Base-by-base conservation (phyloP, 2,888 invertebrate species). In the Creontiades dilutus region DNA sequence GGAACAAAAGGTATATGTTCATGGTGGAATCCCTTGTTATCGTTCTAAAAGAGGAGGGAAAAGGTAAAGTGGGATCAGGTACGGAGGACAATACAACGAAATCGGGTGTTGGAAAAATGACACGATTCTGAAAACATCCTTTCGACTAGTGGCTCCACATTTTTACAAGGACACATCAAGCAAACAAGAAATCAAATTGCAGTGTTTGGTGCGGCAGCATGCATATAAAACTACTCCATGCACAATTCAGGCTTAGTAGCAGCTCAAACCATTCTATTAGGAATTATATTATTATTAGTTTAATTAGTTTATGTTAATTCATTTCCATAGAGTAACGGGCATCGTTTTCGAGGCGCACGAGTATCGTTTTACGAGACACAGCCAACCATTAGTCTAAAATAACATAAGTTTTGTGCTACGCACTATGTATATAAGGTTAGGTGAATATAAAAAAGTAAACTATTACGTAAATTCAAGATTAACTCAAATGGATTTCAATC, bases 401-500 rank as follows among this genome's bases (percentile, higher is more conserved):
- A 23, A 68, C 68, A 27, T 19, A 68, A 68, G 23, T 23, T 23
- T 68, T 68, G 68, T 68, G 68, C 68, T 68, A 68, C 68, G 68
- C 68, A 68, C 68, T 68, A 68, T 78, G 28, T 37, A 78, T 37
- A 37, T 78, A 47, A 78, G 47, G 78, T 46, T 78, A 47, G 78
- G 47, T 78, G 46, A 78, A 78, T 47, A 78, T 46, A 78, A 12
- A 78, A 78, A 78, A 78, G 5, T 78, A 7, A 78, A 78, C 78
- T 78, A 78, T 78, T 78, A 37, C 11, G 47, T 78, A 37, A 46
- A 78, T 78, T 78, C 78, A 78, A 46, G 19, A 78, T 47, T 19
- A 78, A 85, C 14, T 37, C 55, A 85, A 85, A 57, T 82, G 82
- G 68, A 68, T 68, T 68, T 82, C 82, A 27, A 48, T 82, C n/a